Evolutionary conservation across 2,888 invertebrate species (phyloP), one percentile per base, ranked within the genome.

Genomic region (Augochlorella aurata): DNA sequence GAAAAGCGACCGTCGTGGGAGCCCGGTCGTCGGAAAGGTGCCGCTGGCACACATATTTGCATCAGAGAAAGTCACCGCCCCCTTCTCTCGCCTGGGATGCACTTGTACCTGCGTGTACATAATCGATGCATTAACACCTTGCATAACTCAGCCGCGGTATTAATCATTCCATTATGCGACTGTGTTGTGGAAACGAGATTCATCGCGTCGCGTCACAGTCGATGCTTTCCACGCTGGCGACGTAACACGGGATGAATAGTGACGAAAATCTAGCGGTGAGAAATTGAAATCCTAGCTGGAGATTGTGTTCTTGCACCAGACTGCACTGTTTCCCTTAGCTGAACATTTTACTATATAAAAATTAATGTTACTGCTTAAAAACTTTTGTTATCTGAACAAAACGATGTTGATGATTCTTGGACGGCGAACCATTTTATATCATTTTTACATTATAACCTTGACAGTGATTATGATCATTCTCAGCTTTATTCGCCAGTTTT

Each of bases 21-120:
- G 88, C 73, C 63, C 18, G 52, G 78, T 58, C 68, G 68, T 58
- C 67, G 79, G 72, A 85, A 83, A 82, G 61, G 77, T 77, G 76
- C 52, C 81, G 84, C 63, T 89, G 91, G 90, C 91, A 92, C 88
- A 92, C 90, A 91, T 92, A 91, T 90, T 90, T 90, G 89, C 89
- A 89, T 86, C 79, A 89, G 92, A 92, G 92, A 92, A 90, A 90
- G 90, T 90, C 85, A 50, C 63, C 80, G 77, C 76, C 77, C 83
- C 80, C 80, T 58, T 74, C 52, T 54, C 72, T 67, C 45, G 29
- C 52, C 18, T 45, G 45, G 70, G 77, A 72, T 74, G 81, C 76
- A 66, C 69, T 69, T 45, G 69, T 77, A 68, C 67, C 72, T 67
- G 68, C 67, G 67, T 70, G 69, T 66, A 54, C 70, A 76, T 90